A percentile compares a stretch with the other conserved stretches of the same genome.
Evolutionary conservation across 2,797 vertebrate genomes (phyloP).

Genomic region (Serranus cabrilla): DNA sequence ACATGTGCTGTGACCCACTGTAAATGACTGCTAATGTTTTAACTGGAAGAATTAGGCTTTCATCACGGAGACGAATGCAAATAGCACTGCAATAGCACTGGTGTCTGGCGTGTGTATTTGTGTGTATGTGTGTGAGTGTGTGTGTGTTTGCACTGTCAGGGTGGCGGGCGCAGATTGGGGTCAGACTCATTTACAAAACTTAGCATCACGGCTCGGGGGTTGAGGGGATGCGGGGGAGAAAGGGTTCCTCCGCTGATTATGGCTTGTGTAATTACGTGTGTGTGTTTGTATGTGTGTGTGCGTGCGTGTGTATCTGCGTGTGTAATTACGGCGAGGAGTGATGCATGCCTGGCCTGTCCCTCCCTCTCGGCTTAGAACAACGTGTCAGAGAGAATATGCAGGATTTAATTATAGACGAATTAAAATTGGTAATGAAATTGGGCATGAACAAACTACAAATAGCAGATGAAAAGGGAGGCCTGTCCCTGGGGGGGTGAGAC

Average conservation of each 20-base stretch:
- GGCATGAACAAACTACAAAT: constrained; percentile 94
- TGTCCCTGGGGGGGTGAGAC: constrained; percentile 85
- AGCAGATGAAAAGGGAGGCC: constrained; percentile 90
- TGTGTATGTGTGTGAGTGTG: constrained; percentile 26
- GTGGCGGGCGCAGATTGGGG: constrained; percentile 99
- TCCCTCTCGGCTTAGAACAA: constrained; percentile 97
- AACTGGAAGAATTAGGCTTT: constrained; percentile 99
- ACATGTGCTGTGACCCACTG: constrained; percentile 91
- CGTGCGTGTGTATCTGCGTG: constrained; percentile 68
- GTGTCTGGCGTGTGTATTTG: constrained; percentile 53
- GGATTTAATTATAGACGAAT: constrained; percentile 99
- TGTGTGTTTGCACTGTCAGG: constrained; percentile 84
- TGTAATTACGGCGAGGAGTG: constrained; percentile 97
- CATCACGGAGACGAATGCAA: constrained; percentile 98
- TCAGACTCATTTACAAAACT: constrained; percentile 99
- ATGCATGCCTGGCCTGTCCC: constrained; percentile 95
- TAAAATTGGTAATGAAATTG: constrained; percentile 99
- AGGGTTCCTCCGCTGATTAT: constrained; percentile 97
- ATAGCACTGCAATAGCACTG: constrained; percentile 84
- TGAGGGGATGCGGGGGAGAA: constrained; percentile 90
- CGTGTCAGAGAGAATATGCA: constrained; percentile 99
- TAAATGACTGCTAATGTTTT: constrained; percentile 99
- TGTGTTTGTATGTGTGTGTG: constrained; percentile 38
- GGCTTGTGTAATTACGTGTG: constrained; percentile 85
- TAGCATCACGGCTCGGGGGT: constrained; percentile 95